Evolutionary conservation across 2,888 invertebrate species (phyloP).

Genomic region (Congeria kusceri): DNA sequence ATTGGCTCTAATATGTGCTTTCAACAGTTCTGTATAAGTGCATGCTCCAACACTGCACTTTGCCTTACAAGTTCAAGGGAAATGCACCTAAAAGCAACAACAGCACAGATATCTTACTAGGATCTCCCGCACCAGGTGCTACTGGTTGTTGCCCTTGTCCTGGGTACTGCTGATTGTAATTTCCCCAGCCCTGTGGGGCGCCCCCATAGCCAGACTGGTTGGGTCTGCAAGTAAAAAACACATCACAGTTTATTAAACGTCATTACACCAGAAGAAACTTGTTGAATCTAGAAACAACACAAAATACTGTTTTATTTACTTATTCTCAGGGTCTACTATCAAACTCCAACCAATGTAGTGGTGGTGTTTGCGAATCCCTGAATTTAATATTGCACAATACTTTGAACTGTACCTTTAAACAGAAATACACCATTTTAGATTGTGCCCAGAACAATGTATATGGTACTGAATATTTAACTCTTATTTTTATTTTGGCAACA

Average conservation of each 20-base stretch:
- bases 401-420: too few species aligned
- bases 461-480: too few species aligned
- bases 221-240: conserved; percentile 46
- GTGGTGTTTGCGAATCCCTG: conserved; percentile 67
- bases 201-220: conserved; percentile 65
- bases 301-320: too few species aligned
- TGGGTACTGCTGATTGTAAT: conserved; percentile 65
- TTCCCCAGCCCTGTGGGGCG: conserved; percentile 60
- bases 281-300: too few species aligned
- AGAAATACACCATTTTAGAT: too few species aligned
- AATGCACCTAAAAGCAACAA: too few species aligned
- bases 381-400: conserved; percentile 56
- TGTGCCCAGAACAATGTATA: too few species aligned
- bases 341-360: conserved; percentile 73
- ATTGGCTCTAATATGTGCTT: conserved; percentile 69
- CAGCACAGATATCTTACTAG: conserved; percentile 47
- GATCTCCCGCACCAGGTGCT: conserved; percentile 60
- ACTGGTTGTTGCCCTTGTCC: conserved; percentile 64
- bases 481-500: not conserved
- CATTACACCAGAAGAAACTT: too few species aligned
- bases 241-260: not conserved
- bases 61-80: too few species aligned
- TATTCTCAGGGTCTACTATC: conserved; percentile 80
- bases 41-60: too few species aligned
- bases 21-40: not conserved